These are phyloP conservation scores for Chamaetylas fuelleborni DNA, from an alignment of 2,113 vertebrate species.

Conservation along the genomic window DNA sequence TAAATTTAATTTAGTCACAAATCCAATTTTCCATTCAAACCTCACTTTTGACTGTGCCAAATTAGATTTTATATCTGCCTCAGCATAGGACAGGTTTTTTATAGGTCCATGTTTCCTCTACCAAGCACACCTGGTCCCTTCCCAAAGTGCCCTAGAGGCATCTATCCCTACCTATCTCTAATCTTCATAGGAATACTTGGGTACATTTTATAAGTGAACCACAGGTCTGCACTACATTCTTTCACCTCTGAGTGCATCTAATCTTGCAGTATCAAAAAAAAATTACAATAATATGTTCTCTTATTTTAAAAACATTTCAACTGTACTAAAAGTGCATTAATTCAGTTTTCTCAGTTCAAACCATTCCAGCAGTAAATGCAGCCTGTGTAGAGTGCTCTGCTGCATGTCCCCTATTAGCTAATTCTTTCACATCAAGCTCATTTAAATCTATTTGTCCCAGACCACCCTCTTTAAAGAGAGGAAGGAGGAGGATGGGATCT, in stretches of 20 bases:
- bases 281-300: not conserved
- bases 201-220: not conserved
- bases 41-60: not conserved
- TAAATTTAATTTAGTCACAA: not conserved
- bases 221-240: not conserved
- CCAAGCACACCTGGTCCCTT: not conserved
- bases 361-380: not conserved
- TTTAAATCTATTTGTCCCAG: slow-evolving; percentile 57
- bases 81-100: not conserved
- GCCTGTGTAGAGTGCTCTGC: not conserved
- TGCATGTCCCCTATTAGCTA: slow-evolving; percentile 37
- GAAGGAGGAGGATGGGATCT: slow-evolving; percentile 25
- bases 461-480: slow-evolving; percentile 35
- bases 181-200: not conserved
- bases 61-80: not conserved
- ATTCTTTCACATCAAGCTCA: slow-evolving; percentile 21
- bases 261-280: not conserved
- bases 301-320: slow-evolving; percentile 1
- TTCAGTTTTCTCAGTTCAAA: not conserved
- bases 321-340: not conserved
- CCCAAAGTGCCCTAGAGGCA: not conserved
- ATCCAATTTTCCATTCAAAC: not conserved
- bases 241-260: not conserved
- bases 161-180: not conserved
- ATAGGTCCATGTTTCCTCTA: not conserved